phyloP scores from a whole-genome alignment of 2,888 invertebrate genomes.

The Nysson spinosus region DNA sequence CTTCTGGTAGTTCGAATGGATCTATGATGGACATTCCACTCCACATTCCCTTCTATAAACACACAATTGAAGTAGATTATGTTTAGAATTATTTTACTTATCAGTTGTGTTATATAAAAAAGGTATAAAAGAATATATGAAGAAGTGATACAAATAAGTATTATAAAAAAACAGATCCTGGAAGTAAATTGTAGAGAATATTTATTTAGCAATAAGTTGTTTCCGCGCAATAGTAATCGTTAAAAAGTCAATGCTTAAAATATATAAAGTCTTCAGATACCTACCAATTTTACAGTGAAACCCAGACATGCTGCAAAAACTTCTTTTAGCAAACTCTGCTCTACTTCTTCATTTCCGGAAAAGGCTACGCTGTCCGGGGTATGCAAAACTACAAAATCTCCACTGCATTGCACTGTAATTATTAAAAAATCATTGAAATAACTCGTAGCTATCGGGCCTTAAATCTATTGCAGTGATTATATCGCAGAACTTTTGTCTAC shows the following conservation, averaged over 20 bases:
- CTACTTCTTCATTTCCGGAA: conserved; percentile 82
- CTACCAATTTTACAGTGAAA: conserved; percentile 84
- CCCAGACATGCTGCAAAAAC: conserved; percentile 86
- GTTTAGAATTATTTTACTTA: not conserved
- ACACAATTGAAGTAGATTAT: not conserved
- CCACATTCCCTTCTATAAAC: conserved; percentile 79
- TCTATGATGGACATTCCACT: conserved; percentile 83
- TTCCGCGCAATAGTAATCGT: not conserved
- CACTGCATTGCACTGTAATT: conserved; percentile 79
- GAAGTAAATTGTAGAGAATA: too few species aligned
- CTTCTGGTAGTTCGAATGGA: conserved; percentile 87
- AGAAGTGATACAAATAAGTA: too few species aligned
- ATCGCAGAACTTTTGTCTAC: not conserved
- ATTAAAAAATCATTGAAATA: not conserved
- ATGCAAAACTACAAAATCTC: conserved; percentile 85
- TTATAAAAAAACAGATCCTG: too few species aligned
- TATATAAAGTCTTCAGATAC: conserved; percentile 18
- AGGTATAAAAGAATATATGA: too few species aligned
- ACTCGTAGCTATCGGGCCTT: too few species aligned
- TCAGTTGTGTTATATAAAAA: too few species aligned
- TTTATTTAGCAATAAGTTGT: too few species aligned
- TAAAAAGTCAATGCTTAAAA: not conserved
- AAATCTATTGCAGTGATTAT: too few species aligned
- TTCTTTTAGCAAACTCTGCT: conserved; percentile 84
- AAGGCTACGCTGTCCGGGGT: conserved; percentile 85